A percentile compares a stretch with the other conserved stretches of the same genome.
phyloP scores from a whole-genome alignment of 2,113 vertebrate genomes.

The Onychostruthus taczanowskii region DNA sequence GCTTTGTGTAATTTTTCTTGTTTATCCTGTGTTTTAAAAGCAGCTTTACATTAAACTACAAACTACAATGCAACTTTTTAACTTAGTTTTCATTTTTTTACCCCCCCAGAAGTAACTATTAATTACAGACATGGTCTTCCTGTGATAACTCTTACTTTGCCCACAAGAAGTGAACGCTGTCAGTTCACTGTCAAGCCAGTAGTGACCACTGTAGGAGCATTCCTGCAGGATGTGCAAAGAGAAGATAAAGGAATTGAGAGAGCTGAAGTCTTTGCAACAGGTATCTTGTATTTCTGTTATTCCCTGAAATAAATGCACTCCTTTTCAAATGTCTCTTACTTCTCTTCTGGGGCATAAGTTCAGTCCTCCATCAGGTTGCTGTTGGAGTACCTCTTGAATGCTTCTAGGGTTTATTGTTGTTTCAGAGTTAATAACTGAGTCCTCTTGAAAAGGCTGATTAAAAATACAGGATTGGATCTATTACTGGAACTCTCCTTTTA shows the following conservation, averaged over 20 bases:
- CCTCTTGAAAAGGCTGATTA: neutral
- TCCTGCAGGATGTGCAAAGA: conserved; percentile 80
- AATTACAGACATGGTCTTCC: conserved; percentile 84
- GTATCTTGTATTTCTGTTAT: conserved; percentile 48
- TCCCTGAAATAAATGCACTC: neutral
- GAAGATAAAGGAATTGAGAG: conserved; percentile 84
- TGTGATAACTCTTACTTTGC: conserved; percentile 83
- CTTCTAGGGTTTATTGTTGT: neutral
- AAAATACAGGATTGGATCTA: neutral
- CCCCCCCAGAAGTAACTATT: conserved; percentile 75
- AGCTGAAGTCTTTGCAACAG: conserved; percentile 73
- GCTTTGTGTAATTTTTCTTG: neutral
- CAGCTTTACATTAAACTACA: neutral
- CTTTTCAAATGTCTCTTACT: neutral
- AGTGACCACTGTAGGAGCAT: conserved; percentile 81
- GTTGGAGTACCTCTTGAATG: neutral
- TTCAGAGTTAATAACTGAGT: neutral
- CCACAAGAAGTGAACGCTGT: conserved; percentile 88
- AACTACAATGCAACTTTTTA: neutral
- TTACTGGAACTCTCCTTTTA: neutral
- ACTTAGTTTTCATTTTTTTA: neutral
- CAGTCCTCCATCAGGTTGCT: neutral
- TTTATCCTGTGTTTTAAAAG: neutral
- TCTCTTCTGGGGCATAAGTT: neutral
- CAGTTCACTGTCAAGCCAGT: conserved; percentile 84